These are phyloP conservation scores for Pemphredon lugubris DNA, from an alignment of 2,888 invertebrate species.

Conservation along the genomic window DNA sequence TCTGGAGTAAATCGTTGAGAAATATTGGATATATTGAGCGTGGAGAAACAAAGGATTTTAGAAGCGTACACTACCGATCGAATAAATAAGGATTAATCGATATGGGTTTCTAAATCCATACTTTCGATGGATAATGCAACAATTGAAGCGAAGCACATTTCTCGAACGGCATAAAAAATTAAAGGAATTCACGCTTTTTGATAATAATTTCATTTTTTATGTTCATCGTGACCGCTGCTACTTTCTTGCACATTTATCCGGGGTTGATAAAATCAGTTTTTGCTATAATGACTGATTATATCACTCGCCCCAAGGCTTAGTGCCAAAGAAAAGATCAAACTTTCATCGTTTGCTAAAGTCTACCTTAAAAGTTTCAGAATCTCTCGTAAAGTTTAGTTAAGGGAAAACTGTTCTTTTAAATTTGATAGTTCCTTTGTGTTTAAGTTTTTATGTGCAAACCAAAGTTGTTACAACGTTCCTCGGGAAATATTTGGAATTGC, in stretches of 20 bases:
- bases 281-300: neutral
- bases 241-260: neutral
- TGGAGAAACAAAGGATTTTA: no score
- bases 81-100: no score
- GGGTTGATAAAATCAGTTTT: neutral
- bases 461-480: neutral
- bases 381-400: conserved; percentile 1
- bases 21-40: no score
- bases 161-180: no score
- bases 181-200: no score
- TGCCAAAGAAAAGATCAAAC: neutral
- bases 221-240: no score
- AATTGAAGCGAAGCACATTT: no score
- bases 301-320: neutral
- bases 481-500: neutral
- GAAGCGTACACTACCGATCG: no score
- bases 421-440: neutral
- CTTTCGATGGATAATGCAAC: no score
- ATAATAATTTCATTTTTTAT: no score
- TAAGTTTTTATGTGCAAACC: neutral
- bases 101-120: no score
- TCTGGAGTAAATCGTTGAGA: no score
- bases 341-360: neutral
- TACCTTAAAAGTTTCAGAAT: neutral
- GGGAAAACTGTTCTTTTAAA: conserved; percentile 6